phyloP scores from a whole-genome alignment of 2,888 invertebrate species.

The Silvanus unidentatus region DNA sequence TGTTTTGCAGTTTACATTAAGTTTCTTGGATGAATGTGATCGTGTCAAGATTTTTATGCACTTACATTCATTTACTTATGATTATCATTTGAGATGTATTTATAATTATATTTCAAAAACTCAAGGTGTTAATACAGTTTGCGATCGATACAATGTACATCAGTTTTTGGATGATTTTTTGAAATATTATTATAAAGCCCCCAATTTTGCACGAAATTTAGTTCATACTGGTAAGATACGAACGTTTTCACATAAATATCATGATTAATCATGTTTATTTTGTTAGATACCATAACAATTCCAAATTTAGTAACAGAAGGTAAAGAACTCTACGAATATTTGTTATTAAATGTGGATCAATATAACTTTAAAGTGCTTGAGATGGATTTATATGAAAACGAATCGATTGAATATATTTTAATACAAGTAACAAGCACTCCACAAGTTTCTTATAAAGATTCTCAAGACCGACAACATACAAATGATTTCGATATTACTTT shows the following conservation, averaged over 20 bases:
- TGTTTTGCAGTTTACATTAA: constrained; percentile 52
- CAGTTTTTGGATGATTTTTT: constrained; percentile 71
- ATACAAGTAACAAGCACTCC: constrained; percentile 55
- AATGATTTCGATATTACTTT: constrained; percentile 65
- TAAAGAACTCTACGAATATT: constrained; percentile 62
- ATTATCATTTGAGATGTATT: constrained; percentile 66
- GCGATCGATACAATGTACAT: constrained; percentile 62
- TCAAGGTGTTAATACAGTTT: constrained; percentile 48
- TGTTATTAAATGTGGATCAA: constrained; percentile 60
- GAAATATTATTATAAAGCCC: constrained; percentile 70
- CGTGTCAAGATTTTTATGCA: constrained; percentile 66
- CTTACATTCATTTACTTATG: constrained; percentile 71
- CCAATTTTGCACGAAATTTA: constrained; percentile 68
- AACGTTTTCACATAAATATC: too few relatives aligned
- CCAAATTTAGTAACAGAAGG: constrained; percentile 58
- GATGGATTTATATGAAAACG: constrained; percentile 49
- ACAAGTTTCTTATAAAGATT: constrained; percentile 54
- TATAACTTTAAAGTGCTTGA: constrained; percentile 63
- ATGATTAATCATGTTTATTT: constrained; percentile 6
- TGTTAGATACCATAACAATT: constrained; percentile 52
- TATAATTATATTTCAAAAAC: constrained; percentile 59
- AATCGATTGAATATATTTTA: constrained; percentile 55
- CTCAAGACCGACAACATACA: constrained; percentile 54
- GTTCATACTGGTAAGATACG: constrained; percentile 56
- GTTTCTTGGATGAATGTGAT: constrained; percentile 63